Percentiles rank a stretch among this genome's conserved stretches.
These are phyloP conservation scores for Ptychodera flava DNA, from an alignment of 35 echinoderm and acorn worm species.

Conservation along the genomic window DNA sequence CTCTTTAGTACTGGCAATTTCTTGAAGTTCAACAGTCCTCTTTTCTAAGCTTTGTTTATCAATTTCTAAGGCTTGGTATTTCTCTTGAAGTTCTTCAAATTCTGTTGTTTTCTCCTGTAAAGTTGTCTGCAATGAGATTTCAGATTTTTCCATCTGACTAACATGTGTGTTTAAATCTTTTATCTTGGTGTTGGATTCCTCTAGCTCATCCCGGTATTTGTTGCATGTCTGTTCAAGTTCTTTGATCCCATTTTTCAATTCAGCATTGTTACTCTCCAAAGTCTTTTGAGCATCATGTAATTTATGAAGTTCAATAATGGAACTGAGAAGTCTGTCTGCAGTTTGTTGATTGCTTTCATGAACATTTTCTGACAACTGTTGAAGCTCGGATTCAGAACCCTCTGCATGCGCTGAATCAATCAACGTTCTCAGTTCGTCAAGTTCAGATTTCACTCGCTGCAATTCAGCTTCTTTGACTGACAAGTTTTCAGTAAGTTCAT, in stretches of 20 bases:
- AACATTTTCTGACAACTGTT: not conserved
- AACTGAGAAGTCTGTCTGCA: not conserved
- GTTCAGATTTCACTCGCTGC: not conserved
- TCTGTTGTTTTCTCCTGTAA: not conserved
- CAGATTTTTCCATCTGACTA: not conserved
- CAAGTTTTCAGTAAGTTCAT: not conserved
- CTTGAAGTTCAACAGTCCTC: not conserved
- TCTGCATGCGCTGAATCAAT: not conserved
- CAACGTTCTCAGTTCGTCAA: not conserved
- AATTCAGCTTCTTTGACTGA: not conserved
- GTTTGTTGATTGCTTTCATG: not conserved
- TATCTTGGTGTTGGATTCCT: not conserved
- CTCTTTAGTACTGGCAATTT: not conserved
- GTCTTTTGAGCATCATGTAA: not conserved
- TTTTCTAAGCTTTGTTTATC: not conserved
- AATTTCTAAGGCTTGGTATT: slow-evolving; percentile 16
- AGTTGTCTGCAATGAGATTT: not conserved
- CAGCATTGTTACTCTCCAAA: not conserved
- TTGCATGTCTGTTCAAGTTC: not conserved
- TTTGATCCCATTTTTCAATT: not conserved
- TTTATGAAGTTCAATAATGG: not conserved
- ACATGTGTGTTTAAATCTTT: not conserved
- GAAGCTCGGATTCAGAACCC: not conserved
- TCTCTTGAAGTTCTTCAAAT: not conserved
- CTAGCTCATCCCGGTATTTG: not conserved